These are phyloP conservation scores for Poecilia picta DNA, from an alignment of 2,797 vertebrate genomes.

Conservation along the genomic window DNA sequence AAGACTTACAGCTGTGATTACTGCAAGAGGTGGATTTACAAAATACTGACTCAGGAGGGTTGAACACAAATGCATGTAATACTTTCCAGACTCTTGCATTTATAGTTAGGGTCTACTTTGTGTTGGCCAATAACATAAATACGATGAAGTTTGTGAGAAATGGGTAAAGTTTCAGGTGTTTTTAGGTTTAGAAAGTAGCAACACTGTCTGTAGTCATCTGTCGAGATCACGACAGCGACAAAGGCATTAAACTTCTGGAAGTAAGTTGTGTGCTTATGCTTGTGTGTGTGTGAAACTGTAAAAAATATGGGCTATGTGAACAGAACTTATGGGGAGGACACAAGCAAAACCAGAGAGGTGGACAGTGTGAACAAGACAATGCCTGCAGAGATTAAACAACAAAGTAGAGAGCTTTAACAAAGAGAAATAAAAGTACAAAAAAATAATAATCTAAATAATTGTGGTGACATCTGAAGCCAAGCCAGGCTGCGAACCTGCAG, in stretches of 20 bases:
- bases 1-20: neutral
- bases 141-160: neutral
- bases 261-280: conserved; percentile 26
- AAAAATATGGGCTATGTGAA: conserved; percentile 59
- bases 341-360: conserved; percentile 33
- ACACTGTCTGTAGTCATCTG: neutral
- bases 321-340: conserved; percentile 50
- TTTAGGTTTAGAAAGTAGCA: neutral
- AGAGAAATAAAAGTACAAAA: conserved; percentile 33
- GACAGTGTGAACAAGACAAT: conserved; percentile 49
- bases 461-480: conserved; percentile 41
- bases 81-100: neutral
- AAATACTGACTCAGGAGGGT: neutral
- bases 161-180: neutral
- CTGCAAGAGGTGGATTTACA: neutral
- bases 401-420: conserved; percentile 51
- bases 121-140: neutral
- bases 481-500: conserved; percentile 48
- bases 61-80: neutral
- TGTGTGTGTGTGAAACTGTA: conserved; percentile 59
- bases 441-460: conserved; percentile 22
- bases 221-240: conserved; percentile 43
- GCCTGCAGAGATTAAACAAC: conserved; percentile 48
- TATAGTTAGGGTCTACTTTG: neutral
- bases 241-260: conserved; percentile 37